Evolutionary conservation across 2,888 invertebrate genomes (phyloP), one percentile per base, ranked within the genome.

Genomic region (Labia minor): DNA sequence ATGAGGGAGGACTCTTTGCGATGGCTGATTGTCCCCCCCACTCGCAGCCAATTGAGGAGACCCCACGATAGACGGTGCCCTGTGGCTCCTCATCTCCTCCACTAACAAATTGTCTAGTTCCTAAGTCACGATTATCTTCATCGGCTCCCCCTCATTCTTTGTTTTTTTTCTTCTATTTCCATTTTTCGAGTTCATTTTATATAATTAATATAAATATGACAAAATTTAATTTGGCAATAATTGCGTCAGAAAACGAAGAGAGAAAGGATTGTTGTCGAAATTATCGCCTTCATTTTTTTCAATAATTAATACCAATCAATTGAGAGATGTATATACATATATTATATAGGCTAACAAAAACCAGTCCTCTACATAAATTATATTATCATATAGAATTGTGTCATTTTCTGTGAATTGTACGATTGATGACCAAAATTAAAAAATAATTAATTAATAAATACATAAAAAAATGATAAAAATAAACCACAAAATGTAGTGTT

Each of bases 81-180:
- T 33, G 33, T 33, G 49, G 49, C 49, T 49, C 49, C 16, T 16
- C 16, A 11, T 49, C 49, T 49, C 49, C 16, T 16, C 16, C 49
- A 49, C 49, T 49, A 49, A 49, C 49, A 49, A 49, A 49, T 49
- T 49, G 49, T 49, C 49, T 49, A 49, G 49, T 49, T 49, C 49
- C 49, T 14, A 49, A 49, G 49, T 49, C 49, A 49, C 49, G 49
- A 49, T 49, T 49, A 49, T 49, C 49, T n/a, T 49, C 49, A 49
- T 49, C 49, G 49, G 49, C 49, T 49, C 2, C 49, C 49, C 49
- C 49, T 49, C 49, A 26, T 6, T 6, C 26, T 26, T 3, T 26
- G 3, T 26, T 26, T 26, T 26, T 6, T 26, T 16, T 49, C n/a
- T 49, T 49, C 14, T 10, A 4, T n/a, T 49, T 49, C 14, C 14